Percentiles rank a stretch among this genome's conserved stretches.
These are phyloP conservation scores for Dryocosmus kuriphilus DNA, from an alignment of 2,888 invertebrate species.

Conservation along the genomic window DNA sequence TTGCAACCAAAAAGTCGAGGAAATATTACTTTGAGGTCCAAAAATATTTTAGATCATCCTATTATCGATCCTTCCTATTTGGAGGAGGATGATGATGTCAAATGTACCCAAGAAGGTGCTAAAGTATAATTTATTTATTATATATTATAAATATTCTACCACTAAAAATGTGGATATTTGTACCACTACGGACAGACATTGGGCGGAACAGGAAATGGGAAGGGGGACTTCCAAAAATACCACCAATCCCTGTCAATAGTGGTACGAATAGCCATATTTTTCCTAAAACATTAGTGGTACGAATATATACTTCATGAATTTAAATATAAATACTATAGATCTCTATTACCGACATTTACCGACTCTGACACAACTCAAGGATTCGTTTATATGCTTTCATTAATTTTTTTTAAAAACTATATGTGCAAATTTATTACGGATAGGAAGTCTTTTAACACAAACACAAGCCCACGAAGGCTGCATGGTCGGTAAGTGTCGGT, in stretches of 20 bases:
- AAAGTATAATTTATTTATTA: not conserved
- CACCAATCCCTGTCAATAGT: too few species aligned
- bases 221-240: too few species aligned
- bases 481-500: not conserved
- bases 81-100: slow-evolving; percentile 81
- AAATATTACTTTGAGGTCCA: slow-evolving; percentile 80
- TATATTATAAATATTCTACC: too few species aligned
- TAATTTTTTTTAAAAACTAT: not conserved
- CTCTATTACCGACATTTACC: not conserved
- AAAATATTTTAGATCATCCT: slow-evolving; percentile 82
- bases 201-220: too few species aligned
- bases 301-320: too few species aligned
- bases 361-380: not conserved
- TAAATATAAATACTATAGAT: too few species aligned
- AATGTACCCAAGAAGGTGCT: slow-evolving; percentile 81
- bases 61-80: slow-evolving; percentile 88
- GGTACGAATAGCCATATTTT: too few species aligned
- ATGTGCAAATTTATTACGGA: not conserved
- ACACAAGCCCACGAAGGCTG: not conserved
- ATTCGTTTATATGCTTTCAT: not conserved
- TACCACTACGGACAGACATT: too few species aligned
- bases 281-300: too few species aligned
- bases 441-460: not conserved
- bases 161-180: too few species aligned
- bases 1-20: slow-evolving; percentile 87